Evolutionary conservation across 1,140 invertebrate genomes (phyloP).

Genomic region (Caenorhabditis briggsae): DNA sequence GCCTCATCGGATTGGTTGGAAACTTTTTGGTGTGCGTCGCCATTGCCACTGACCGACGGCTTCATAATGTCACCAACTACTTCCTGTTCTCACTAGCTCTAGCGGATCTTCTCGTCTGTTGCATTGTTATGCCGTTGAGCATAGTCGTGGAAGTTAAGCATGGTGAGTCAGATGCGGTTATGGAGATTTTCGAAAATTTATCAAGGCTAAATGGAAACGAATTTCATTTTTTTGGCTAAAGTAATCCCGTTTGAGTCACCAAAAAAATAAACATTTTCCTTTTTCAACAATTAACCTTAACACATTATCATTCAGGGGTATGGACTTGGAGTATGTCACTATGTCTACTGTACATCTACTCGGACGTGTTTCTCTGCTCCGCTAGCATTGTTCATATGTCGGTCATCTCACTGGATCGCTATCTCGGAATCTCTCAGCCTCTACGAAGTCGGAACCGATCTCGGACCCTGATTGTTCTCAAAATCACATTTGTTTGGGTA

Average conservation of each 20-base stretch:
- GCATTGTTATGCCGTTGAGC: constrained; percentile 74
- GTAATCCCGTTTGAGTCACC: too few relatives aligned
- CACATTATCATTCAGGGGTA: constrained; percentile 83
- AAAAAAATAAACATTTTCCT: too few relatives aligned
- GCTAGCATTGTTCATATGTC: constrained; percentile 97
- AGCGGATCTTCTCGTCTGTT: constrained; percentile 79
- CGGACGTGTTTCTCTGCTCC: constrained; percentile 93
- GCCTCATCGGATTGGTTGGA: constrained; percentile 71
- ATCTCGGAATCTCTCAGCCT: constrained; percentile 90
- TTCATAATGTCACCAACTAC: constrained; percentile 80
- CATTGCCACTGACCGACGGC: constrained; percentile 77
- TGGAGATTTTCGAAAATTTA: neutral
- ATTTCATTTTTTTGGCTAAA: too few relatives aligned
- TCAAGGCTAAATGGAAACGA: too few relatives aligned
- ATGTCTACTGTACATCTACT: constrained; percentile 93
- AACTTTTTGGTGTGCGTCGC: constrained; percentile 79
- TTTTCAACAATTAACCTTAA: constrained; percentile 20
- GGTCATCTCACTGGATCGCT: constrained; percentile 89
- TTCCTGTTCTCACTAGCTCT: constrained; percentile 79
- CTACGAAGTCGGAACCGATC: constrained; percentile 85
- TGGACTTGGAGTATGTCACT: constrained; percentile 89
- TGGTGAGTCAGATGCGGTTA: constrained; percentile 59
- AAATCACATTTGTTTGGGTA: constrained; percentile 88
- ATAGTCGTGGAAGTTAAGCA: constrained; percentile 74
- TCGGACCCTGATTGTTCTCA: constrained; percentile 85